phyloP scores from a whole-genome alignment of 2,797 vertebrate genomes.

The Sebastes diaconus region DNA sequence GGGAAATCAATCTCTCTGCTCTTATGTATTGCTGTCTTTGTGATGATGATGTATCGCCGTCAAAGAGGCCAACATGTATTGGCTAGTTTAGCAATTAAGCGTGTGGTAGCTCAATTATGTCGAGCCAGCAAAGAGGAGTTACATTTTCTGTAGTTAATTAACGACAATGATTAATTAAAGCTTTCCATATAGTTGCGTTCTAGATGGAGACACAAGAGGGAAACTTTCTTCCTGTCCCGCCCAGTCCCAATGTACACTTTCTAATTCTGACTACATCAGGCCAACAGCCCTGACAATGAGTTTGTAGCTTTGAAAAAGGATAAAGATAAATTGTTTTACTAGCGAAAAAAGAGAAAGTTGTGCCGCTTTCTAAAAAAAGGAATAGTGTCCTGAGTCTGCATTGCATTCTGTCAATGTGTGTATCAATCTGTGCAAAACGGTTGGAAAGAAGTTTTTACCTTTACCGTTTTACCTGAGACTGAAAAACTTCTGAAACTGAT shows the following conservation, averaged over 20 bases:
- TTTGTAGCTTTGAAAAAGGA: not conserved
- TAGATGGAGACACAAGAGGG: not conserved
- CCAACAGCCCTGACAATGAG: not conserved
- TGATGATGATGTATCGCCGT: slow-evolving; percentile 44
- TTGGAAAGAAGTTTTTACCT: not conserved
- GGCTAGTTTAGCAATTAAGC: slow-evolving; percentile 35
- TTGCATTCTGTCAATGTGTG: not conserved
- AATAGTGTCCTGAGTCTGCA: not conserved
- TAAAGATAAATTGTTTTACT: not conserved
- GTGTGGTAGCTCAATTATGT: slow-evolving; percentile 11
- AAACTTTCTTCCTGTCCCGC: not conserved
- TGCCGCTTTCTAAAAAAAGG: not conserved
- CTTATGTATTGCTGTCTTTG: slow-evolving; percentile 26
- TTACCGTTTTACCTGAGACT: not conserved
- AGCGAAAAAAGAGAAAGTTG: not conserved
- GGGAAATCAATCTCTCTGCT: slow-evolving; percentile 44
- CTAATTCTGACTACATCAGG: slow-evolving; percentile 8
- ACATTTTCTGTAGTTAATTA: slow-evolving; percentile 14
- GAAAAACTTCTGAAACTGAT: not conserved
- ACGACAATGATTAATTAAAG: not conserved
- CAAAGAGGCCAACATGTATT: not conserved
- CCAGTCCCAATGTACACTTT: not conserved
- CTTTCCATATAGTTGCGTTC: not conserved
- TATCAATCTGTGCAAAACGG: not conserved
- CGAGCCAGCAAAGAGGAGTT: not conserved